phyloP scores from a whole-genome alignment of 2,888 invertebrate genomes.

The Platycheirus albimanus region DNA sequence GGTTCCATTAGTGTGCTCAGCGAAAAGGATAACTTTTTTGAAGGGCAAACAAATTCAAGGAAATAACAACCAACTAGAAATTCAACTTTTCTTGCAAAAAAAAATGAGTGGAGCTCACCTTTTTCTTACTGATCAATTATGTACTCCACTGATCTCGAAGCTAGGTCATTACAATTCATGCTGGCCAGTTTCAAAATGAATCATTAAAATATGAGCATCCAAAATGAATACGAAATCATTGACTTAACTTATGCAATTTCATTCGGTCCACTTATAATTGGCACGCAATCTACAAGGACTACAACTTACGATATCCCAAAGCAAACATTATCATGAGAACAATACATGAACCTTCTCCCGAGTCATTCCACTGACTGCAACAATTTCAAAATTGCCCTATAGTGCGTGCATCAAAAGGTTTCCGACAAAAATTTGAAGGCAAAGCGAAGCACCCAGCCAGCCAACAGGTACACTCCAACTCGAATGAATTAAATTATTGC shows the following conservation, averaged over 20 bases:
- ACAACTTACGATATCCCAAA: constrained; percentile 14
- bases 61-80: neutral
- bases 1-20: no score
- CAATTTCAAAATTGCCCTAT: constrained; percentile 26
- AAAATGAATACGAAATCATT: constrained; percentile 44
- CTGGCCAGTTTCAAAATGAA: constrained; percentile 6
- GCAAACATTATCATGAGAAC: constrained; percentile 2
- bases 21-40: no score
- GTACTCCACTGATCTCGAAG: constrained; percentile 22
- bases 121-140: constrained; percentile 22
- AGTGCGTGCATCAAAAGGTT: constrained; percentile 33
- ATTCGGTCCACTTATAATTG: constrained; percentile 34
- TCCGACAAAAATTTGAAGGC: constrained; percentile 40
- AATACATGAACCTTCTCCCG: constrained; percentile 10
- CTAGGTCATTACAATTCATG: constrained; percentile 32
- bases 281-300: constrained; percentile 57
- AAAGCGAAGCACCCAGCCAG: constrained; percentile 33
- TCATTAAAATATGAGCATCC: constrained; percentile 33
- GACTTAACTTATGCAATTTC: constrained; percentile 49
- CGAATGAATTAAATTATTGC: constrained; percentile 16
- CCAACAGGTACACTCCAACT: constrained; percentile 43
- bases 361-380: constrained; percentile 13
- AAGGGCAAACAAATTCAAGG: constrained; percentile 2
- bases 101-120: neutral
- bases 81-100: neutral